These are phyloP conservation scores for Lates calcarifer DNA, from an alignment of 2,113 vertebrate genomes.

Conservation along the genomic window DNA sequence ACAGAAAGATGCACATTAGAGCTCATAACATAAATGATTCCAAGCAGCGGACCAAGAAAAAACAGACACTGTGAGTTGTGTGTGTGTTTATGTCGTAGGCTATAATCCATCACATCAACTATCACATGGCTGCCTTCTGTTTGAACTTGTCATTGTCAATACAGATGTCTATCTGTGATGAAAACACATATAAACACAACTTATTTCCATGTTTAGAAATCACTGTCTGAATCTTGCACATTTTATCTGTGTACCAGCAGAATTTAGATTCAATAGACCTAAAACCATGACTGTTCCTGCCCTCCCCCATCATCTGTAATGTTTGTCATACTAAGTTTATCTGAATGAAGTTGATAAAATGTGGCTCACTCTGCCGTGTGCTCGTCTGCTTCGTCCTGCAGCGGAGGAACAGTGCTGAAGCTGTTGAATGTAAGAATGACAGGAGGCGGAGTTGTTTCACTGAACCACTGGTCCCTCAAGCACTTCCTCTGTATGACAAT, in stretches of 20 bases:
- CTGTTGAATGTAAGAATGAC: slow-evolving; percentile 45
- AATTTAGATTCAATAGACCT: not conserved
- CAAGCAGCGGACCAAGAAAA: slow-evolving; percentile 15
- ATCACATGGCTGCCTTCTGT: slow-evolving; percentile 15
- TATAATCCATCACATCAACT: slow-evolving; percentile 6
- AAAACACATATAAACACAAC: no score
- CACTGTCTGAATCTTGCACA: not conserved
- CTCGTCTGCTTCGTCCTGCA: slow-evolving; percentile 71
- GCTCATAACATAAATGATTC: slow-evolving; percentile 21
- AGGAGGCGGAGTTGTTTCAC: slow-evolving; percentile 70
- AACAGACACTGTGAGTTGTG: not conserved
- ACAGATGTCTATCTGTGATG: slow-evolving; percentile 3
- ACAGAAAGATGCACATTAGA: slow-evolving; percentile 25
- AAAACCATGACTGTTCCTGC: not conserved
- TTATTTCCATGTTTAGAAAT: slow-evolving; percentile 14
- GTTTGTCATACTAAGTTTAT: not conserved
- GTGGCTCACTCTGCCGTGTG: slow-evolving; percentile 75
- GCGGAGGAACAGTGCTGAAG: slow-evolving; percentile 55
- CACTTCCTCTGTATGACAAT: slow-evolving; percentile 77
- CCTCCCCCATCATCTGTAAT: not conserved
- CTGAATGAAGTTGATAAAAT: slow-evolving; percentile 5
- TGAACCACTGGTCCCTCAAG: slow-evolving; percentile 84
- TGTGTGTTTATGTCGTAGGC: not conserved
- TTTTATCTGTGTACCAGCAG: not conserved
- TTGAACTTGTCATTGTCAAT: slow-evolving; percentile 3